Conservation (phyloP, 2,113 vertebrate genomes). For the Sisor rabdophorus region DNA sequence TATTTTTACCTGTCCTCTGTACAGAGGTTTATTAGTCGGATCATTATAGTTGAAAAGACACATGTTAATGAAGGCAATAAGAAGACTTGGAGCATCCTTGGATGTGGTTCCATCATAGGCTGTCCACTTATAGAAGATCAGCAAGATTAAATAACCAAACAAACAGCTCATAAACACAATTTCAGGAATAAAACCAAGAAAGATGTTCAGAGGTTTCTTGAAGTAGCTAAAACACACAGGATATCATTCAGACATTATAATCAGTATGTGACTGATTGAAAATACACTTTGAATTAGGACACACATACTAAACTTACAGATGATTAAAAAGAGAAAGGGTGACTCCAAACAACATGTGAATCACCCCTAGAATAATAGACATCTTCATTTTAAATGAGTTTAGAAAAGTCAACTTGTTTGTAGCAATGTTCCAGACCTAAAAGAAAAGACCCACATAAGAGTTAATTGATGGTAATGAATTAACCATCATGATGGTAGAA, state of each 20-base stretch:
- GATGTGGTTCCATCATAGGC: constrained; percentile 83
- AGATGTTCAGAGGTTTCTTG: constrained; percentile 94
- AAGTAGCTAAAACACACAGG: constrained; percentile 78
- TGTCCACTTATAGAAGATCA: constrained; percentile 94
- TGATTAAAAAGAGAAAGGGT: constrained; percentile 91
- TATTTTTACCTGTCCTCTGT: constrained; percentile 84
- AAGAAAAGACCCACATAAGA: constrained; percentile 33
- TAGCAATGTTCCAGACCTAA: constrained; percentile 95
- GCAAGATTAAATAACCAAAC: constrained; percentile 91
- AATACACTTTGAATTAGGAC: neutral
- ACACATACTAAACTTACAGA: constrained; percentile 67
- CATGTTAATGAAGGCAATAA: constrained; percentile 99
- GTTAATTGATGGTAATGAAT: neutral
- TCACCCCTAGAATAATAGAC: constrained; percentile 91
- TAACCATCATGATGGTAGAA: neutral
- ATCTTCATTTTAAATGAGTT: constrained; percentile 99
- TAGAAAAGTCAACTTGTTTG: constrained; percentile 94
- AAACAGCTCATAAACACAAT: constrained; percentile 90
- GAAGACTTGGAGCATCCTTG: constrained; percentile 86
- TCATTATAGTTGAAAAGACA: constrained; percentile 93
- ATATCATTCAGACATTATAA: neutral
- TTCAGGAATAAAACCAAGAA: constrained; percentile 94
- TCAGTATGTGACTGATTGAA: neutral
- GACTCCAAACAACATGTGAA: constrained; percentile 95
- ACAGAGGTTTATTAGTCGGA: constrained; percentile 76